Evolutionary conservation across 2,113 vertebrate species (phyloP).

Genomic region (Phoenicopterus ruber): DNA sequence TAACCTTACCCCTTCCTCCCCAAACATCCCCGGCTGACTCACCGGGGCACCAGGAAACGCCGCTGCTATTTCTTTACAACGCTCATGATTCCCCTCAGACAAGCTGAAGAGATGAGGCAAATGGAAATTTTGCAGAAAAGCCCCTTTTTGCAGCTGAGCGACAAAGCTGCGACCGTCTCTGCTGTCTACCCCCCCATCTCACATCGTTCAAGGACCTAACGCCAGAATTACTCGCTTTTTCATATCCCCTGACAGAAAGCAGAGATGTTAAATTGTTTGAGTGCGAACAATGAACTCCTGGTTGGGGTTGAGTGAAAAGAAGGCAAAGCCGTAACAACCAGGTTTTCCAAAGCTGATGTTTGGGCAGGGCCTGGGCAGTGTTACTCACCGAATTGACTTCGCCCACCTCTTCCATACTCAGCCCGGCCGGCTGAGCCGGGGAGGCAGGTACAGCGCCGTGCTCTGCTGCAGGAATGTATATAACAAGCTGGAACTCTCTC

Average conservation of each 20-base stretch:
- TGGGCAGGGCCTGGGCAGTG: background rate
- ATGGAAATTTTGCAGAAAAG: background rate
- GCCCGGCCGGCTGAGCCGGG: background rate
- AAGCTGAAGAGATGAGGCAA: background rate
- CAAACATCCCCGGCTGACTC: background rate
- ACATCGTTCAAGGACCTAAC: rapidly evolving
- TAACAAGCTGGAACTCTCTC: background rate
- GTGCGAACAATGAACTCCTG: background rate
- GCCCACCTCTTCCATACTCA: background rate
- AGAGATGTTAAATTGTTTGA: background rate
- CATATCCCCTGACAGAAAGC: background rate
- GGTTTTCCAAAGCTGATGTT: background rate
- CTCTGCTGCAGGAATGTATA: background rate
- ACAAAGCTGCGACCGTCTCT: background rate
- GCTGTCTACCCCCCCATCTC: background rate
- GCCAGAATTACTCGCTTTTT: background rate
- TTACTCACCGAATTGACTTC: background rate
- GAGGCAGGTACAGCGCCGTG: background rate
- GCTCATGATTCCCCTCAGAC: background rate
- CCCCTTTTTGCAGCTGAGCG: background rate
- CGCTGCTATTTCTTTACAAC: background rate
- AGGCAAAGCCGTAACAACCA: background rate
- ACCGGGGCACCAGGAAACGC: background rate
- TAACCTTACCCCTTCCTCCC: background rate
- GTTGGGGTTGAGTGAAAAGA: background rate